Evolutionary conservation across 2,113 vertebrate genomes (phyloP).

Genomic region (Oncorhynchus kisutch): DNA sequence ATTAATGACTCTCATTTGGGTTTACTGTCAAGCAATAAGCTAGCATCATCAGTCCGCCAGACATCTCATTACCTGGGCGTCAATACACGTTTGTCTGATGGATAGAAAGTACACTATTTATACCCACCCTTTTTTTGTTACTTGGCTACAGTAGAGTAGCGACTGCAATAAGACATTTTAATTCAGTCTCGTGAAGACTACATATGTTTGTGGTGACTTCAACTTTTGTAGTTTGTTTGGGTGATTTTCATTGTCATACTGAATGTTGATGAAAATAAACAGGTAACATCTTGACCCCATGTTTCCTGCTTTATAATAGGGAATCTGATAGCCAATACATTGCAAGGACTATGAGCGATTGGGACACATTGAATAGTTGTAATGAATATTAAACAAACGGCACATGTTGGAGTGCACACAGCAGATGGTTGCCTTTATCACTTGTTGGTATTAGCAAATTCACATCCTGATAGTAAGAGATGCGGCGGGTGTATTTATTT

Average conservation of each 20-base stretch:
- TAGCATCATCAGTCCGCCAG: slow-evolving; percentile 60
- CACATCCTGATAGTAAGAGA: background rate
- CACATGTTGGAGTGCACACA: slow-evolving; percentile 21
- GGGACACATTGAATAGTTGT: background rate
- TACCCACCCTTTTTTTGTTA: background rate
- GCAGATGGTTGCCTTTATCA: slow-evolving; percentile 20
- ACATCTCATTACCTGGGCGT: slow-evolving; percentile 68
- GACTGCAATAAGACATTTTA: background rate
- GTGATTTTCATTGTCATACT: background rate
- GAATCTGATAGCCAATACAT: background rate
- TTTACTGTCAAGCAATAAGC: slow-evolving; percentile 45
- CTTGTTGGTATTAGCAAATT: slow-evolving; percentile 22
- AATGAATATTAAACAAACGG: no score
- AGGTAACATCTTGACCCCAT: slow-evolving; percentile 12
- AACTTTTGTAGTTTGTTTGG: background rate
- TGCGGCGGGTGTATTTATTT: slow-evolving; percentile 11
- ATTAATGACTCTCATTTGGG: slow-evolving; percentile 39
- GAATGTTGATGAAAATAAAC: background rate
- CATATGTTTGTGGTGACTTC: background rate
- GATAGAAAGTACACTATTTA: slow-evolving; percentile 44
- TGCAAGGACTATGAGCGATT: slow-evolving; percentile 14
- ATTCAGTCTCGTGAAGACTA: background rate
- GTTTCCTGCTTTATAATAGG: background rate
- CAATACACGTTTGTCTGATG: slow-evolving; percentile 63
- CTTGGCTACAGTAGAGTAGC: background rate